Conservation (phyloP, 2,888 invertebrate genomes). For the Euproctis similis region DNA sequence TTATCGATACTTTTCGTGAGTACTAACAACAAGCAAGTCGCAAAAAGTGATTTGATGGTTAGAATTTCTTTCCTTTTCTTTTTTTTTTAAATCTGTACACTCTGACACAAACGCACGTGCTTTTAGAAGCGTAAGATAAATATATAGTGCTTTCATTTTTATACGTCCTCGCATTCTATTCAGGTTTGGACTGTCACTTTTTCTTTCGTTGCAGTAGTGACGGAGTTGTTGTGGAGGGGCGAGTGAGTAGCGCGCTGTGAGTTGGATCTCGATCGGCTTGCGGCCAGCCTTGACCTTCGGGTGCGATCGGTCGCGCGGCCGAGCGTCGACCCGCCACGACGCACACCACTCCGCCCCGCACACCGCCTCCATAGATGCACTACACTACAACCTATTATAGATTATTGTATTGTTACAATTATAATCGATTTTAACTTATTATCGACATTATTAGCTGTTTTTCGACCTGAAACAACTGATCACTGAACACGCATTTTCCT, state of each 20-base stretch:
- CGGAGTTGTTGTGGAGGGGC: slow-evolving; percentile 13
- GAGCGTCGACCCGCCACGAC: slow-evolving; percentile 57
- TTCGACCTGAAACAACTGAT: no score
- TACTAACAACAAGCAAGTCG: slow-evolving; percentile 32
- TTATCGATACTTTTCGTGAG: slow-evolving; percentile 45
- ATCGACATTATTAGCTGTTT: no score
- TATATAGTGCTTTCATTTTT: slow-evolving; percentile 73
- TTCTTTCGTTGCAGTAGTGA: slow-evolving; percentile 61
- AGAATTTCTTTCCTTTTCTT: no score
- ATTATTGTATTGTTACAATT: slow-evolving; percentile 7
- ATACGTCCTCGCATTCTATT: slow-evolving; percentile 70
- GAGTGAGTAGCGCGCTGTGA: slow-evolving; percentile 16
- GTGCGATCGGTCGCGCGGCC: slow-evolving; percentile 62
- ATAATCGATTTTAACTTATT: no score
- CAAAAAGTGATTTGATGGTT: no score
- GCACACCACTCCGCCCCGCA: slow-evolving; percentile 16
- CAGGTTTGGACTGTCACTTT: slow-evolving; percentile 74
- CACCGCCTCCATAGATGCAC: slow-evolving; percentile 34
- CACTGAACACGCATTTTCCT: no score
- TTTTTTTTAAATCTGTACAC: slow-evolving; percentile 10
- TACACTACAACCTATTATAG: slow-evolving; percentile 25
- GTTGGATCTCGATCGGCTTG: slow-evolving; percentile 50
- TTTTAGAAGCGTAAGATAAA: slow-evolving; percentile 34
- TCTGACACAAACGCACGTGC: slow-evolving; percentile 24
- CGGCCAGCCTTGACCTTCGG: slow-evolving; percentile 70